These are phyloP conservation scores for Rhea americana DNA, from an alignment of 2,113 vertebrate species.

Conservation along the genomic window DNA sequence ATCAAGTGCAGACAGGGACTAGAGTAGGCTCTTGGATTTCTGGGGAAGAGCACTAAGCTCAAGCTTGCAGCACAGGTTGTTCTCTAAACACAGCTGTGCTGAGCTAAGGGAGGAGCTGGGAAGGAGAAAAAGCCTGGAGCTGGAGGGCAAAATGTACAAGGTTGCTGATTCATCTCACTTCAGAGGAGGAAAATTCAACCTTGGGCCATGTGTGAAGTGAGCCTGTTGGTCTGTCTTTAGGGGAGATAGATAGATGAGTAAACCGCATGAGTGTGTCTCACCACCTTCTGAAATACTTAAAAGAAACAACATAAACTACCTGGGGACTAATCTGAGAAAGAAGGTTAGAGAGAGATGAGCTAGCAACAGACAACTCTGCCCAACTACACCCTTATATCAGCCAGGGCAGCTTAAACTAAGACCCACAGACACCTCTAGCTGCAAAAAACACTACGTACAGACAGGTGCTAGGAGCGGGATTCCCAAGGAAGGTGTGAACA, in stretches of 20 bases:
- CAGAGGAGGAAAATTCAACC: background rate
- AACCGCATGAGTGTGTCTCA: accelerated
- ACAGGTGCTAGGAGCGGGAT: too few relatives aligned
- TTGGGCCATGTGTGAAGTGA: background rate
- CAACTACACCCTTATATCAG: too few relatives aligned
- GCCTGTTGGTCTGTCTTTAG: background rate
- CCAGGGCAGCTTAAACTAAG: too few relatives aligned
- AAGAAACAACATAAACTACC: background rate
- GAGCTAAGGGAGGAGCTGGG: background rate
- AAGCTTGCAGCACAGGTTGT: background rate
- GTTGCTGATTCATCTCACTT: background rate
- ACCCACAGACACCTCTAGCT: too few relatives aligned
- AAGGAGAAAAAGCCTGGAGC: background rate
- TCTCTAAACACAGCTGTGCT: background rate
- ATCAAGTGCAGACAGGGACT: accelerated
- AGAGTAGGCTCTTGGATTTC: background rate
- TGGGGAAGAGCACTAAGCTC: background rate
- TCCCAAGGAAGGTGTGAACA: background rate
- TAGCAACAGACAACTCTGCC: background rate
- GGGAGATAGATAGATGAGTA: background rate
- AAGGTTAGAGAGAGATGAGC: background rate
- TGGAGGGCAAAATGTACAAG: background rate
- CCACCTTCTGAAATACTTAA: background rate
- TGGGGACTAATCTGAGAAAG: accelerated
- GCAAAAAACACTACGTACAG: too few relatives aligned